Percentiles rank a stretch among this genome's conserved stretches.
Conservation (phyloP, 2,888 invertebrate genomes). For the Leptarthrus brevirostris region DNA sequence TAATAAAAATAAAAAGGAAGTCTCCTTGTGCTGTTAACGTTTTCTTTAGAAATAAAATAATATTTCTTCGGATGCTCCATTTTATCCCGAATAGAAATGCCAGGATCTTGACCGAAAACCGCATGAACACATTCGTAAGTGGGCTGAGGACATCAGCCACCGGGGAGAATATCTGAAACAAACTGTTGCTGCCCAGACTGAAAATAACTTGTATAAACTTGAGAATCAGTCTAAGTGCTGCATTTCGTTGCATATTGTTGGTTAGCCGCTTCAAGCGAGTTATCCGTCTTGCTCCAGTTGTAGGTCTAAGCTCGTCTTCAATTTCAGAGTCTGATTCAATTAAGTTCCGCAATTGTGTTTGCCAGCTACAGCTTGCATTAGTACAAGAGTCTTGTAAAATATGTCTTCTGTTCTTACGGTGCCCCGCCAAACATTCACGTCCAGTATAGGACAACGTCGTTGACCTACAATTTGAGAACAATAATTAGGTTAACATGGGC, state of each 20-base stretch:
- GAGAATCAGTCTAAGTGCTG: neutral
- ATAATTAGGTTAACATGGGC: constrained; percentile 23
- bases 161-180: neutral
- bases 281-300: neutral
- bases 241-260: neutral
- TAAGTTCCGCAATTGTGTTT: neutral
- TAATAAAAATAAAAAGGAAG: neutral
- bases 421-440: too few relatives aligned
- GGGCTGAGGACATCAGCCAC: neutral
- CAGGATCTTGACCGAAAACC: neutral
- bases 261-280: neutral
- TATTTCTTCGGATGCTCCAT: neutral
- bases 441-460: neutral
- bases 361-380: neutral
- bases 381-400: neutral
- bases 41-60: neutral
- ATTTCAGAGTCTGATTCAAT: constrained; percentile 6
- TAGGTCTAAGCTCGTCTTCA: neutral
- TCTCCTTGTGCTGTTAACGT: neutral
- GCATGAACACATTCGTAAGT: neutral
- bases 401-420: neutral
- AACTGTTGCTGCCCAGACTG: neutral
- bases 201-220: neutral
- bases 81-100: neutral
- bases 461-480: constrained; percentile 1